phyloP scores from a whole-genome alignment of 2,113 vertebrate genomes.

The Eubucco bourcierii region DNA sequence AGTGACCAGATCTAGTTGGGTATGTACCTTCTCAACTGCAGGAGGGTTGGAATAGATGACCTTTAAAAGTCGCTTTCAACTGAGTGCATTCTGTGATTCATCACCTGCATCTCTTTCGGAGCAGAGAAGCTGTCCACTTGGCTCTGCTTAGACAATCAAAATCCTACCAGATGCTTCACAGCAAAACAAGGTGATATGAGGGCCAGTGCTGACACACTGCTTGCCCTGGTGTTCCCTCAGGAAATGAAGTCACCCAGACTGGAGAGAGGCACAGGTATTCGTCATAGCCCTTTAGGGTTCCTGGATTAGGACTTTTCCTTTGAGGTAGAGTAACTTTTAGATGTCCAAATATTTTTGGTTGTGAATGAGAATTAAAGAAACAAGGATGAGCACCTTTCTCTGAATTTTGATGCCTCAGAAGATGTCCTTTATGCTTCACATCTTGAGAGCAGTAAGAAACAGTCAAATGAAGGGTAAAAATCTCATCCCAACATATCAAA shows the following conservation, averaged over 20 bases:
- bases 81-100: neutral
- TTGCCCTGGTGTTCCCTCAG: accelerated
- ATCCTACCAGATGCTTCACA: neutral
- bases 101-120: neutral
- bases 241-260: neutral
- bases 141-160: neutral
- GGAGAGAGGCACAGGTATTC: neutral
- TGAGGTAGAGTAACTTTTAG: neutral
- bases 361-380: neutral
- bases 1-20: no score
- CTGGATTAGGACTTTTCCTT: neutral
- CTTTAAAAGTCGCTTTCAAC: no score
- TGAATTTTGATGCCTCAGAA: neutral
- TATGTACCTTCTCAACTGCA: no score
- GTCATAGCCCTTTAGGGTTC: neutral
- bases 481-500: neutral
- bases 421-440: neutral
- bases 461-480: neutral
- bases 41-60: no score
- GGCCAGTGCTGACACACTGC: neutral
- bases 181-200: neutral
- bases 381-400: neutral
- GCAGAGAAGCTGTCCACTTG: neutral
- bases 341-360: neutral
- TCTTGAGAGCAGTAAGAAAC: neutral